Conservation (phyloP, 2,113 vertebrate species). For the Perognathus longimembris region DNA sequence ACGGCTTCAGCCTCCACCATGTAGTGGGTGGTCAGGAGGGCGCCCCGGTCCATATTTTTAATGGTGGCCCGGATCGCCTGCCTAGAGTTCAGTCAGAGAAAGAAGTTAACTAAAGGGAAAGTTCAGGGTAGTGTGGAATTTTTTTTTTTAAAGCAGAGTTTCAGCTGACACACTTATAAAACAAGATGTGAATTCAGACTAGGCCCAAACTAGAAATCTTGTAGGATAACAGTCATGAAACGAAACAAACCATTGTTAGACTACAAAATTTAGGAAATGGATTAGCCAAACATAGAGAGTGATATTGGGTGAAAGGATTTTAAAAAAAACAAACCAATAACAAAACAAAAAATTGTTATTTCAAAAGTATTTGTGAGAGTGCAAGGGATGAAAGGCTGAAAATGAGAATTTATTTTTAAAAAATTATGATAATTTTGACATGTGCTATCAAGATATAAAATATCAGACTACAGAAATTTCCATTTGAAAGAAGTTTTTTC, state of each 20-base stretch:
- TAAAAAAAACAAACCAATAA: neutral
- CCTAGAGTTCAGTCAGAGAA: slow-evolving; percentile 82
- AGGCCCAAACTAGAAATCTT: neutral
- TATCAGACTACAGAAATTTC: neutral
- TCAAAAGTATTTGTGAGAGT: neutral
- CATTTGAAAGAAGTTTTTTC: neutral
- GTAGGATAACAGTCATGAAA: neutral
- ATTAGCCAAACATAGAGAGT: neutral
- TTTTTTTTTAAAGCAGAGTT: neutral
- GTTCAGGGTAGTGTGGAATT: neutral
- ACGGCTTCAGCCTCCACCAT: slow-evolving; percentile 97
- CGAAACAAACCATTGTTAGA: neutral
- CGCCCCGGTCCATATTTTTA: slow-evolving; percentile 90
- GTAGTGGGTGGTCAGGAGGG: slow-evolving; percentile 95
- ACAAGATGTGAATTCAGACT: neutral
- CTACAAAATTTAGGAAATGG: neutral
- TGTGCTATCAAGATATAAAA: neutral
- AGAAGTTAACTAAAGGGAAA: neutral
- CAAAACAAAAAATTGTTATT: neutral
- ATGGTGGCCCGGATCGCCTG: slow-evolving; percentile 92
- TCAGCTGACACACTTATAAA: neutral
- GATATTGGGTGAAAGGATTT: neutral
- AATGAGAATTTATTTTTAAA: neutral
- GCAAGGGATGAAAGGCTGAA: neutral
- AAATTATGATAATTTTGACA: neutral